phyloP scores from a whole-genome alignment of 2,113 vertebrate genomes.

The Astatoreochromis straeleni region DNA sequence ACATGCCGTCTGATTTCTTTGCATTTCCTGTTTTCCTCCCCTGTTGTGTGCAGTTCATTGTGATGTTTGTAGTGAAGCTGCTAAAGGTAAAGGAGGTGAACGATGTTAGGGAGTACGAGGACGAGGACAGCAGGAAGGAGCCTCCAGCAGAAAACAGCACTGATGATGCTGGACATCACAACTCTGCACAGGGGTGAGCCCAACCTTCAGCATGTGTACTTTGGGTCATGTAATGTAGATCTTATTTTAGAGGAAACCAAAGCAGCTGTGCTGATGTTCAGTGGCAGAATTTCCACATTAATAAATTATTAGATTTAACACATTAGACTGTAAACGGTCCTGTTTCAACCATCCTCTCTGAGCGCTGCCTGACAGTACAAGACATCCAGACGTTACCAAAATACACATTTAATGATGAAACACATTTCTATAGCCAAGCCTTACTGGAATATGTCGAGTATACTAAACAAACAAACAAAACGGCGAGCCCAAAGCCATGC shows the following conservation, averaged over 20 bases:
- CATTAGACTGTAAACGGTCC: neutral
- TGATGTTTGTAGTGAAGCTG: slow-evolving; percentile 87
- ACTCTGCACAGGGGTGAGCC: slow-evolving; percentile 53
- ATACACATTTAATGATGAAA: neutral
- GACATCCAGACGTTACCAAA: neutral
- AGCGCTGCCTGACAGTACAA: neutral
- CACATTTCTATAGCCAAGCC: neutral
- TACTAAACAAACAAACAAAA: neutral
- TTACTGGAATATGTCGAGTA: neutral
- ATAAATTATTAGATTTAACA: neutral
- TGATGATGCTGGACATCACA: slow-evolving; percentile 58
- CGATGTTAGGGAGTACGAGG: slow-evolving; percentile 87
- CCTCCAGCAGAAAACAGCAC: neutral
- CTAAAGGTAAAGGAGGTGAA: slow-evolving; percentile 86
- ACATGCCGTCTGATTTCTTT: neutral
- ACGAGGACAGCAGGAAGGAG: slow-evolving; percentile 52
- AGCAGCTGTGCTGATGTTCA: neutral
- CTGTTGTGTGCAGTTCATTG: slow-evolving; percentile 79
- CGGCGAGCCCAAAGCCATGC: neutral
- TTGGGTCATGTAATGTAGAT: neutral
- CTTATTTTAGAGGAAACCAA: neutral
- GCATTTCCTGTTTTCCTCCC: neutral
- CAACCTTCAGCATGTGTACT: neutral
- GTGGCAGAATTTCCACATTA: neutral
- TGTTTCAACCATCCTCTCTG: neutral